A percentile compares a stretch with the other conserved stretches of the same genome.
Evolutionary conservation across 2,888 invertebrate genomes (phyloP).

Genomic region (Erannis defoliaria): DNA sequence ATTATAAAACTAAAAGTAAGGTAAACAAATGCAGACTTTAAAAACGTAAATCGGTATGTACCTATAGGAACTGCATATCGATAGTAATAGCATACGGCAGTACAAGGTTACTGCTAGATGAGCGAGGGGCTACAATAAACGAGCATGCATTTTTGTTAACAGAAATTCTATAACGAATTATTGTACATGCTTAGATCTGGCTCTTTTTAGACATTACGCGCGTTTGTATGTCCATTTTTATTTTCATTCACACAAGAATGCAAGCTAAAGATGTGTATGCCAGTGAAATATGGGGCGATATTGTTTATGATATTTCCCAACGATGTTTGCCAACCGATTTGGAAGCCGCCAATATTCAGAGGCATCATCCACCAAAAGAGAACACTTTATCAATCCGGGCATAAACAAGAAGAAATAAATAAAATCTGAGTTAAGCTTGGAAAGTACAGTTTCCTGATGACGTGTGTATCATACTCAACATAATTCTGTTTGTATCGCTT

Average conservation of each 20-base stretch:
- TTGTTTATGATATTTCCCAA: slow-evolving; percentile 47
- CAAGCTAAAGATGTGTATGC: slow-evolving; percentile 36
- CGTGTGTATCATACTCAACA: not conserved
- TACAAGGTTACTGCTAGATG: slow-evolving; percentile 6
- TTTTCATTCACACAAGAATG: slow-evolving; percentile 18
- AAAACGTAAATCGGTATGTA: slow-evolving; percentile 54
- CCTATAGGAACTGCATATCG: slow-evolving; percentile 49
- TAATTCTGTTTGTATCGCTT: not conserved
- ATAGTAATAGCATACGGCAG: slow-evolving; percentile 9
- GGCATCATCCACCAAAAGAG: slow-evolving; percentile 43
- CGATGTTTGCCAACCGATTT: slow-evolving; percentile 46
- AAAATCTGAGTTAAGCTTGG: slow-evolving; percentile 34
- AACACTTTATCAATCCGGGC: slow-evolving; percentile 51
- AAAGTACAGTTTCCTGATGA: not conserved
- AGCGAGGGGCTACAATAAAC: slow-evolving; percentile 7
- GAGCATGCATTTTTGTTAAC: not conserved
- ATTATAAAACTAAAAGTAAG: slow-evolving; percentile 70
- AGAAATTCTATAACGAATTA: slow-evolving; percentile 1
- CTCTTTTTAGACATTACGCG: slow-evolving; percentile 4
- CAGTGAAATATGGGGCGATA: slow-evolving; percentile 43
- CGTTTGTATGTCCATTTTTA: not conserved
- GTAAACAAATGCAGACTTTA: slow-evolving; percentile 68
- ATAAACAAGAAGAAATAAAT: slow-evolving; percentile 61
- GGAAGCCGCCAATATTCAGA: slow-evolving; percentile 43
- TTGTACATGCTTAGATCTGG: slow-evolving; percentile 1